phyloP scores from a whole-genome alignment of 2,888 invertebrate species.

The Ormyrus nitidulus region DNA sequence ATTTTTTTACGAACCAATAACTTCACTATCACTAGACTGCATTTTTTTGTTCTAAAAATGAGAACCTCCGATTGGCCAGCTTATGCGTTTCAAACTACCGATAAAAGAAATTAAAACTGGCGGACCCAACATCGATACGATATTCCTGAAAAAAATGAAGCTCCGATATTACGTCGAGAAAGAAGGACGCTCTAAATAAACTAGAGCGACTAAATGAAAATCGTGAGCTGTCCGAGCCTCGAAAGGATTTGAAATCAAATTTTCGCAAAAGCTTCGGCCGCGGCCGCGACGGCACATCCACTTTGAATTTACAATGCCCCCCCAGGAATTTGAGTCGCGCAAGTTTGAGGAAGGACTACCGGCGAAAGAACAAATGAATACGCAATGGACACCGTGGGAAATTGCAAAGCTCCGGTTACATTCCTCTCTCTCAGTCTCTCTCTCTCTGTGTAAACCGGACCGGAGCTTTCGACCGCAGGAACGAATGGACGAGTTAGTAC shows the following conservation, averaged over 20 bases:
- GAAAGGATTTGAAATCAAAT: conserved; percentile 36
- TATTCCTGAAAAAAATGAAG: too few relatives aligned
- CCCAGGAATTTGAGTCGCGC: conserved; percentile 41
- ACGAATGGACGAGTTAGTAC: background rate
- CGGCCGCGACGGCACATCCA: background rate
- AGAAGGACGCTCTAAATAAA: background rate
- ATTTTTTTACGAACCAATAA: too few relatives aligned
- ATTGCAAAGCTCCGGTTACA: conserved; percentile 26
- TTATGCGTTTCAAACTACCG: too few relatives aligned
- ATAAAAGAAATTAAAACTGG: too few relatives aligned
- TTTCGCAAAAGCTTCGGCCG: conserved; percentile 10
- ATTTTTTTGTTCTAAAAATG: too few relatives aligned
- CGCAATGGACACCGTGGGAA: conserved; percentile 65
- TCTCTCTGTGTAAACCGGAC: conserved; percentile 27
- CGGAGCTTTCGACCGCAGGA: conserved; percentile 15
- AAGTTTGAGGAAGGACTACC: conserved; percentile 38
- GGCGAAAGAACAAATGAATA: conserved; percentile 59
- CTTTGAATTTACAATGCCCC: conserved; percentile 33
- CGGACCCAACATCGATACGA: too few relatives aligned
- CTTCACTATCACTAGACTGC: too few relatives aligned
- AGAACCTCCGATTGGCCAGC: too few relatives aligned
- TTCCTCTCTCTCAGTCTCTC: conserved; percentile 16
- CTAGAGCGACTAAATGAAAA: background rate
- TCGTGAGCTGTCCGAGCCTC: background rate
- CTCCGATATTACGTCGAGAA: too few relatives aligned